phyloP scores from a whole-genome alignment of 2,888 invertebrate genomes.

The Synanthedon myopaeformis region DNA sequence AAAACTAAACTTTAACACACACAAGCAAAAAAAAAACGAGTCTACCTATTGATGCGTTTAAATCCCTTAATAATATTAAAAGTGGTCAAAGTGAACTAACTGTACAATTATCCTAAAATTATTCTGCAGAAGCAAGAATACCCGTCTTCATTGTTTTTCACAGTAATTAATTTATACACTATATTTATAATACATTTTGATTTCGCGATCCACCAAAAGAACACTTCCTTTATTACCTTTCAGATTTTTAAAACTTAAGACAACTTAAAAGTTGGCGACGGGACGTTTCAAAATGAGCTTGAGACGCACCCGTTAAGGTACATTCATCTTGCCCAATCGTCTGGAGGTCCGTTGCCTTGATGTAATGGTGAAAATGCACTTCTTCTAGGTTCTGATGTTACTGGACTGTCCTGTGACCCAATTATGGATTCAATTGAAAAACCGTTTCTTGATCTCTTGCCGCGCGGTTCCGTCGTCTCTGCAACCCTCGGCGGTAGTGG shows the following conservation, averaged over 20 bases:
- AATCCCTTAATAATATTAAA: too few relatives aligned
- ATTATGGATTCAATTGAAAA: conserved; percentile 75
- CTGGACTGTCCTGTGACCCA: conserved; percentile 48
- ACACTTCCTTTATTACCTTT: not conserved
- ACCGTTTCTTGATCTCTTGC: conserved; percentile 68
- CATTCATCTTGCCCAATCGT: conserved; percentile 77
- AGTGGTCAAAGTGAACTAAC: not conserved
- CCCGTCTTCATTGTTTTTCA: conserved; percentile 2
- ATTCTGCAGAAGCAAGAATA: not conserved
- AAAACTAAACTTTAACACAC: conserved; percentile 6
- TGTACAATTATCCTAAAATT: not conserved
- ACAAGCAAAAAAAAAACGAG: conserved; percentile 4
- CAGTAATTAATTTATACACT: not conserved
- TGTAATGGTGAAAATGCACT: conserved; percentile 79
- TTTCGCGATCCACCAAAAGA: not conserved
- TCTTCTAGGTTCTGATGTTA: conserved; percentile 40
- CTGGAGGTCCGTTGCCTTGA: conserved; percentile 48
- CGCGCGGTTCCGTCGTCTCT: conserved; percentile 56
- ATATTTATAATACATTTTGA: not conserved
- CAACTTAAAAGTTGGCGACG: not conserved
- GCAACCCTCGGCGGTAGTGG: conserved; percentile 63
- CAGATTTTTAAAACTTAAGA: not conserved
- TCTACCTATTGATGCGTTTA: too few relatives aligned
- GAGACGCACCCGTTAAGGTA: conserved; percentile 43
- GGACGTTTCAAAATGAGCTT: conserved; percentile 33